Evolutionary conservation across 2,888 invertebrate species (phyloP).

Genomic region (Drosophila pseudotakahashii): DNA sequence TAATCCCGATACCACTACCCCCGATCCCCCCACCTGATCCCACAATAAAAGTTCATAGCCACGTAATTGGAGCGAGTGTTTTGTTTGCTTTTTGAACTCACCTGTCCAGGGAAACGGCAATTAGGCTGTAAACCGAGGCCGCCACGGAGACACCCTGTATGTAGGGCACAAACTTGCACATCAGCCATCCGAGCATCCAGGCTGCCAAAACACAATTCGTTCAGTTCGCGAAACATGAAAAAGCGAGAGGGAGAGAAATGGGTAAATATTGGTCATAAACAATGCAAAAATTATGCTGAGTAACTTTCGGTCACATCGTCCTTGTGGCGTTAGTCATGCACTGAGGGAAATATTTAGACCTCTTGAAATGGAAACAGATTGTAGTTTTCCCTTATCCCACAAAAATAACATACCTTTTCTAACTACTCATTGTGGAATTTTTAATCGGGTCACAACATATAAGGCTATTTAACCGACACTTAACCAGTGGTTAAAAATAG

Average conservation of each 20-base stretch:
- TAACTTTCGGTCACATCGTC: constrained; percentile 65
- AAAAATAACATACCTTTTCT: no score
- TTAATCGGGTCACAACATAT: no score
- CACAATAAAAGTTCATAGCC: constrained; percentile 67
- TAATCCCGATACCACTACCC: background rate
- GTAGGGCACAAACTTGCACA: constrained; percentile 98
- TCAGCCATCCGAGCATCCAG: constrained; percentile 97
- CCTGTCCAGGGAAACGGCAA: constrained; percentile 97
- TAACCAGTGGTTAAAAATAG: no score
- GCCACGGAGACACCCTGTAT: constrained; percentile 97
- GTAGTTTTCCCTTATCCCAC: no score
- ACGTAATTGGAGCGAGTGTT: constrained; percentile 48
- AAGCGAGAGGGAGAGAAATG: constrained; percentile 11
- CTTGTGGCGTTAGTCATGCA: constrained; percentile 19
- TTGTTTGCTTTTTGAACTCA: constrained; percentile 84
- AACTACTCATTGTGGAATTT: no score
- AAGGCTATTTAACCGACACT: no score
- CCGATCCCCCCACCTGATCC: constrained; percentile 37
- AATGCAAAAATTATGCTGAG: constrained; percentile 71
- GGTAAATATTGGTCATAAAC: constrained; percentile 53
- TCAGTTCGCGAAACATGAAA: constrained; percentile 56
- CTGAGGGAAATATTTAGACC: background rate
- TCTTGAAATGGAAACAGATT: no score
- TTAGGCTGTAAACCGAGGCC: constrained; percentile 97
- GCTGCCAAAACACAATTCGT: constrained; percentile 86